A percentile compares a stretch with the other conserved stretches of the same genome.
phyloP scores from a whole-genome alignment of 2,113 vertebrate species.

The Pampusana beccarii region DNA sequence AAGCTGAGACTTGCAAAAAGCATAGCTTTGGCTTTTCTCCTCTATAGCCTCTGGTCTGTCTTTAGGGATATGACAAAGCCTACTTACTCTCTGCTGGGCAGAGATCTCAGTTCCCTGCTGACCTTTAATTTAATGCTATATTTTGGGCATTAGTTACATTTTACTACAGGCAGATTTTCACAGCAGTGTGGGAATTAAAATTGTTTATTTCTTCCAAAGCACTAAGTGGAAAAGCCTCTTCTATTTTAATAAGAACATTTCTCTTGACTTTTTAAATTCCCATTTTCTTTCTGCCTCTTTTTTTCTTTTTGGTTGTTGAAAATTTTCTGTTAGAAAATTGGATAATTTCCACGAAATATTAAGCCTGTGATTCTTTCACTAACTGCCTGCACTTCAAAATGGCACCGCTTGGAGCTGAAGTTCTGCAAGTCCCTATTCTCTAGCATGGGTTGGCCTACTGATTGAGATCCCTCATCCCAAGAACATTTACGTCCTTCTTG shows the following conservation, averaged over 20 bases:
- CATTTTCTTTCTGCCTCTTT: background rate
- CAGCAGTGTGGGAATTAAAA: background rate
- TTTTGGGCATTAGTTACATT: conserved; percentile 10
- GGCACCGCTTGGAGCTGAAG: background rate
- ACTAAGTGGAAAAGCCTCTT: background rate
- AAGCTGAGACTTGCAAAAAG: background rate
- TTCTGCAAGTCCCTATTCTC: background rate
- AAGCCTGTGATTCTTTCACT: background rate
- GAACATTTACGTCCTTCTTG: background rate
- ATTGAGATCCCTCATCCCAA: background rate
- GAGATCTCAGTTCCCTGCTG: conserved; percentile 21
- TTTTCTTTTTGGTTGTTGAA: background rate
- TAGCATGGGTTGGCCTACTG: background rate
- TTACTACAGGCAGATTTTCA: conserved; percentile 19
- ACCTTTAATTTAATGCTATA: conserved; percentile 27
- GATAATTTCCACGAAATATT: background rate
- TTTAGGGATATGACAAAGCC: background rate
- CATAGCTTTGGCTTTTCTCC: background rate
- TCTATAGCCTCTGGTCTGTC: background rate
- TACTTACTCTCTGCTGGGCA: conserved; percentile 8
- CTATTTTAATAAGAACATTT: background rate
- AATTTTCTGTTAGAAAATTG: background rate
- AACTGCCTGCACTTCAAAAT: background rate
- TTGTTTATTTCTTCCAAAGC: conserved; percentile 29
- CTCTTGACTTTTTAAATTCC: background rate